Conservation (phyloP, 2,797 vertebrate genomes). For the Setipinna tenuifilis region DNA sequence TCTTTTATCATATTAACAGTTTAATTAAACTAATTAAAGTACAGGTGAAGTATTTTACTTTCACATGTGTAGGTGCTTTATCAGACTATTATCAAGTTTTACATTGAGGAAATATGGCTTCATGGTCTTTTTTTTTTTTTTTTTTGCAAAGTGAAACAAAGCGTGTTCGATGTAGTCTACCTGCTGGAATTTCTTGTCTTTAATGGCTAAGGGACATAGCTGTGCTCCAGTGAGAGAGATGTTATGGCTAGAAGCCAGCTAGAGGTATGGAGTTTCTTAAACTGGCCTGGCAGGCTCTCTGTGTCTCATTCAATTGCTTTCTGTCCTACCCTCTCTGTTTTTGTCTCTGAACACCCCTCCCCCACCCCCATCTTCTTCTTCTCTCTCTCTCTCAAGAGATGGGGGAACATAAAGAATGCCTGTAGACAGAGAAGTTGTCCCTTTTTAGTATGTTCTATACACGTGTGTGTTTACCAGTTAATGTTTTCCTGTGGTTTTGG, state of each 20-base stretch:
- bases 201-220: not conserved
- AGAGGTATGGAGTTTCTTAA: not conserved
- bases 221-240: not conserved
- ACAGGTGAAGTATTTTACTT: too few relatives aligned
- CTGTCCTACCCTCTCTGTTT: too few relatives aligned
- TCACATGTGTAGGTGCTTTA: too few relatives aligned
- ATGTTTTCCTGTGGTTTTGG: too few relatives aligned
- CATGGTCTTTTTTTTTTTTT: not conserved
- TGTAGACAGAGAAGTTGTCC: not conserved
- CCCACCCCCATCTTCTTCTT: not conserved
- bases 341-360: too few relatives aligned
- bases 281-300: not conserved
- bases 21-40: too few relatives aligned
- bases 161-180: not conserved
- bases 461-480: too few relatives aligned
- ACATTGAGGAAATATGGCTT: not conserved
- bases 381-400: not conserved
- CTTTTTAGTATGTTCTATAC: too few relatives aligned
- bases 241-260: not conserved
- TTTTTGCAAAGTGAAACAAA: not conserved
- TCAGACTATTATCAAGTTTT: not conserved
- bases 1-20: too few relatives aligned
- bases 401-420: not conserved
- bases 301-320: not conserved
- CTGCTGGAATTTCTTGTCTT: not conserved